These are phyloP conservation scores for Ictalurus punctatus DNA, from an alignment of 2,113 vertebrate genomes.

Conservation along the genomic window DNA sequence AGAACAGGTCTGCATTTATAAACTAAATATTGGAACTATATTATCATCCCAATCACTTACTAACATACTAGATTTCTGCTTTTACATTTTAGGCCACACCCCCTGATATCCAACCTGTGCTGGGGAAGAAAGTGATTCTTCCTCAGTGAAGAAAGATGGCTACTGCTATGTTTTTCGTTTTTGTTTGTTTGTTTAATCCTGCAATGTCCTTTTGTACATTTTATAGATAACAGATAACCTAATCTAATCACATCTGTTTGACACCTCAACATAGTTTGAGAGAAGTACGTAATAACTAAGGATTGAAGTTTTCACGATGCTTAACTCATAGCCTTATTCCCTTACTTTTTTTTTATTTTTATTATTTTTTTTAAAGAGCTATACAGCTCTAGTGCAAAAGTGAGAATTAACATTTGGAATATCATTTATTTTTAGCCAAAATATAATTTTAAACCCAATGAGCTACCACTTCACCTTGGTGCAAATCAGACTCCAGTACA, in stretches of 20 bases:
- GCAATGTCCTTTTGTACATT: not conserved
- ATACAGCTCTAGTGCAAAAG: not conserved
- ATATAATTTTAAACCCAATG: not conserved
- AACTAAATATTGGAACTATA: not conserved
- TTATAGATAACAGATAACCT: not conserved
- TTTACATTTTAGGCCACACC: not conserved
- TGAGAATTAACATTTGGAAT: not conserved
- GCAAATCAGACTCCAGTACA: constrained; percentile 57
- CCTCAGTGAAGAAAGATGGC: not conserved
- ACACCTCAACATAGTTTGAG: not conserved
- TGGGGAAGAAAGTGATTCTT: not conserved
- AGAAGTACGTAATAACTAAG: not conserved
- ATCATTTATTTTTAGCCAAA: not conserved
- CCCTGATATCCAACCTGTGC: not conserved
- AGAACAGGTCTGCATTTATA: no score
- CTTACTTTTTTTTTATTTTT: not conserved
- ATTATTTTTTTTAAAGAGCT: no score
- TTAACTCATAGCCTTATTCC: not conserved
- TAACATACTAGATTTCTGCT: no score
- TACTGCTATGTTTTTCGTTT: not conserved
- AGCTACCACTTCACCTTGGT: not conserved
- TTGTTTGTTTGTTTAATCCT: not conserved
- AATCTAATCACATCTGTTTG: not conserved
- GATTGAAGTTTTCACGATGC: not conserved
- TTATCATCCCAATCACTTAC: not conserved